phyloP scores from a whole-genome alignment of 2,113 vertebrate species.

The Mirza zaza region DNA sequence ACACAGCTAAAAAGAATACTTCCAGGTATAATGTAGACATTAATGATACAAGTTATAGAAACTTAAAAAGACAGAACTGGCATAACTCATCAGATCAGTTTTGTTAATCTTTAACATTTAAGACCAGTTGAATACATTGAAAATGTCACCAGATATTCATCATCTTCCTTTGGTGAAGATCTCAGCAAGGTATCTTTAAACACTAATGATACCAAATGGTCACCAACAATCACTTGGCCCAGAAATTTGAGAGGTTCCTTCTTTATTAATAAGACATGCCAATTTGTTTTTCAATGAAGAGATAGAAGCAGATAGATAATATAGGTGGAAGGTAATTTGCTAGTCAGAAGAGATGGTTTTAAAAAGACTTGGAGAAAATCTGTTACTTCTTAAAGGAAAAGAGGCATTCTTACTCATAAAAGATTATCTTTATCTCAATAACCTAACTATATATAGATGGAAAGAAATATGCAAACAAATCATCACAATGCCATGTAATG shows the following conservation, averaged over 20 bases:
- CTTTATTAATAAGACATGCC: background rate
- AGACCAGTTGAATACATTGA: background rate
- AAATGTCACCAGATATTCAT: background rate
- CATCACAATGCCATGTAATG: background rate
- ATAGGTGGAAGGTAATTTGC: background rate
- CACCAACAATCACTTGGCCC: background rate
- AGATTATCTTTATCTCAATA: background rate
- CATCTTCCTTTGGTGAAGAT: background rate
- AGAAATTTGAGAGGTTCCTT: background rate
- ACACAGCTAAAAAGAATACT: background rate
- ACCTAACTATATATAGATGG: background rate
- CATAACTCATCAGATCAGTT: background rate
- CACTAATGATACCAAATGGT: background rate
- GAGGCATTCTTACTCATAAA: background rate
- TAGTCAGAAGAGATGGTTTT: background rate
- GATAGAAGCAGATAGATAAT: background rate
- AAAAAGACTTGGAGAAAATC: background rate
- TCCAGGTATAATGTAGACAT: background rate
- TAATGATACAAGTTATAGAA: background rate
- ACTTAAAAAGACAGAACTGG: background rate
- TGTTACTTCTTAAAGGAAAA: constrained; percentile 1
- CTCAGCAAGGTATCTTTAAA: background rate
- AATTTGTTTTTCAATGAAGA: background rate
- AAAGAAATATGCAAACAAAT: background rate
- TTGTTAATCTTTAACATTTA: background rate